Base-by-base conservation (phyloP, 2,888 invertebrate genomes). In the Crossocerus cetratus region DNA sequence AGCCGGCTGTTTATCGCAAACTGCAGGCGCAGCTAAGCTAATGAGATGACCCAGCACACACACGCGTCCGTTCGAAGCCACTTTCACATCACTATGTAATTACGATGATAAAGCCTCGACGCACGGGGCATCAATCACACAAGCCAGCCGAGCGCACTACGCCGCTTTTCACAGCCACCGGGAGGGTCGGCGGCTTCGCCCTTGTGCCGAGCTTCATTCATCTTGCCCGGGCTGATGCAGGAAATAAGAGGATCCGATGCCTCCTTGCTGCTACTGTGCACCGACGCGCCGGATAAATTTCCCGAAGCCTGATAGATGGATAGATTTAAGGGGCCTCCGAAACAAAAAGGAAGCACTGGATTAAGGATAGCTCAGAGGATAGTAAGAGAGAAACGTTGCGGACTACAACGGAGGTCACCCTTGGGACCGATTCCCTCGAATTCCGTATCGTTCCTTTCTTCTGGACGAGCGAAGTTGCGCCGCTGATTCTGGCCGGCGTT, bases 241-340 rank as follows among this genome's bases (percentile, higher is more conserved):
- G 11, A 61, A 68, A 59, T 62, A 59, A 67, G 22, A 56, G 60
- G 55, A 20, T 18, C 42, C 55, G 18, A 16, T 14, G 49, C 49
- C 0, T 16, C 16, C 21, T 42, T 56, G 14, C 44, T 55, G n/a
- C 56, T 60, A 69, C 64, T 20, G 43, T 55, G 43, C 57, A 22
- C 16, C 18, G n/a, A 45, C 43, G 55, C 58, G 58, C 62, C 56
- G 55, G 43, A 32, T 32, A 18, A 20, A 57, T 57, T 62, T 57
- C 54, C 54, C 16, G 16, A 20, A 22, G 21, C 4, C 49, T 69
- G 61, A 61, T 65, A 45, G 61, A 69, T 69, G 60, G 64, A 72
- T 69, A 64, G 64, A 72, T 63, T 49, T 49, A 49, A 49, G 49
- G 14, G 49, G 49, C 3, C 32, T 8, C 4, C 3, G 16, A 49